phyloP scores from a whole-genome alignment of 2,797 vertebrate species.

The Rhabdophis nuchalis region DNA sequence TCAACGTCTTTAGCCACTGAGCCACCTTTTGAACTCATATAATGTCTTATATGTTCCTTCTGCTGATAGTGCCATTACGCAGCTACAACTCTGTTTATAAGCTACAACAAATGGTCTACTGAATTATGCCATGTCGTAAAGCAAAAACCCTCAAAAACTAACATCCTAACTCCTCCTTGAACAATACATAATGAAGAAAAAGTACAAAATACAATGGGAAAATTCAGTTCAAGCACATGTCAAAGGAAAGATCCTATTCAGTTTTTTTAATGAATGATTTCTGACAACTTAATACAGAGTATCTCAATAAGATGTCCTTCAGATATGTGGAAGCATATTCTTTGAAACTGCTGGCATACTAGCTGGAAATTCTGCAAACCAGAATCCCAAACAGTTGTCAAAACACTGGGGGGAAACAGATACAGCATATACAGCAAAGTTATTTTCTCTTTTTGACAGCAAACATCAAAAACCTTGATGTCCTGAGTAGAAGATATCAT shows the following conservation, averaged over 20 bases:
- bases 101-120: not conserved
- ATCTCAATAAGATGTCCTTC: not conserved
- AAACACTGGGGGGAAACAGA: not conserved
- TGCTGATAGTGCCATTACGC: fast-evolving
- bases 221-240: not conserved
- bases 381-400: not conserved
- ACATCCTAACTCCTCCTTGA: not conserved
- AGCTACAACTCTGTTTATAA: not conserved
- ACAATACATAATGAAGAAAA: not conserved
- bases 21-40: not conserved
- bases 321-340: not conserved
- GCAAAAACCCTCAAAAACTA: not conserved
- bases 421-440: not conserved
- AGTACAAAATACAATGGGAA: not conserved
- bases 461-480: not conserved
- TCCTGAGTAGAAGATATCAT: not conserved
- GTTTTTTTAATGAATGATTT: not conserved
- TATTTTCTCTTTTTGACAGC: not conserved
- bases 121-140: not conserved
- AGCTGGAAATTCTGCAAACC: not conserved
- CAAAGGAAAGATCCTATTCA: not conserved
- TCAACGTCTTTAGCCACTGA: too few relatives aligned
- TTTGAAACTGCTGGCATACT: not conserved
- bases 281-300: not conserved
- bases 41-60: not conserved